Evolutionary conservation across 2,113 vertebrate genomes (phyloP), one percentile per base, ranked within the genome.

Genomic region (Lepus europaeus): DNA sequence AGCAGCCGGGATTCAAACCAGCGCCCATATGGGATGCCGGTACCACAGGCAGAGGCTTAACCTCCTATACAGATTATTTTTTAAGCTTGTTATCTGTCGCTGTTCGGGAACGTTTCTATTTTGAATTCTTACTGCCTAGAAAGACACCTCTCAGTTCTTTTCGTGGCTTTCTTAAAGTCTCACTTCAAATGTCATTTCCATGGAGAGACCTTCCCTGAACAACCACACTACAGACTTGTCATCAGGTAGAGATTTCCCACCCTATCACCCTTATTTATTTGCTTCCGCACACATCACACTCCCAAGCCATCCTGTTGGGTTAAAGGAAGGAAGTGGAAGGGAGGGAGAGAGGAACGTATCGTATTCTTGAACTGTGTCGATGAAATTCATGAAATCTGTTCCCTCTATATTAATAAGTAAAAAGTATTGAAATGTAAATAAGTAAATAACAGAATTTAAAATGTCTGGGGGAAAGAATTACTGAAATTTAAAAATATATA

Each of bases 121-220:
- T 59, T 73, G 12, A 68, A 13, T 45, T 72, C 31, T 27, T 84
- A 25, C 19, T 68, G 1, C 45, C 39, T 29, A 9, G 31, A 56
- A 85, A 77, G 25, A 81, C 11, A 36, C 5, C 51, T 53, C 20
- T 25, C 25, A 85, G 13, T 61, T 91, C 12, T 76, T 77, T 72
- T 31, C 12, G 5, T 22, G 5, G 22, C 14, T 70, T 36, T 69
- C 23, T 73, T 86, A 36, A 88, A 79, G n/a, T 90, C 17, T 56
- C 78, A 88, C 66, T 91, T 89, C 53, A 90, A 53, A 70, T n/a
- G 56, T 25, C 39, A 36, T 70, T 94, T 78, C 27, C 59, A 49
- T 64, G 6, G 33, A 70, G 31, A 86, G 13, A 2, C 19, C 86
- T 91, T 36, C 82, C 88, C 45, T 78, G 68, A 92, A 89, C 87